phyloP scores from a whole-genome alignment of 2,797 vertebrate genomes.

The Sebastes itinus region DNA sequence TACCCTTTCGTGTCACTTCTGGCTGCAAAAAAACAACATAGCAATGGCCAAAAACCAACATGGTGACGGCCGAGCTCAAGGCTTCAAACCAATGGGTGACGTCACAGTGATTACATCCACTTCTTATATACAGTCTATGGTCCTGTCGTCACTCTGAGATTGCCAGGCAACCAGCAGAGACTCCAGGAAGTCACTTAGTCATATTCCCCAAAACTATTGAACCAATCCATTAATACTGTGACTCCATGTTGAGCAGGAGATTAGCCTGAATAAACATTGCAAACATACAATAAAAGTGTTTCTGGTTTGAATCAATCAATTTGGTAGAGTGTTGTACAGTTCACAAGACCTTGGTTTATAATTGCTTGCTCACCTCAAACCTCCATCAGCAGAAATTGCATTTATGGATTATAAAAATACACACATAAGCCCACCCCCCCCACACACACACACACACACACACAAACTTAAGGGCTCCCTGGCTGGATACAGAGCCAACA shows the following conservation, averaged over 20 bases:
- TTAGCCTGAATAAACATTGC: neutral
- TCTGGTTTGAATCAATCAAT: neutral
- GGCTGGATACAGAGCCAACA: neutral
- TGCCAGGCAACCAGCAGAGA: too few relatives aligned
- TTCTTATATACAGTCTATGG: too few relatives aligned
- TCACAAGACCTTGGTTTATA: neutral
- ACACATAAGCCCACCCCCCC: neutral
- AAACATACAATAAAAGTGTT: neutral
- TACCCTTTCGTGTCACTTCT: too few relatives aligned
- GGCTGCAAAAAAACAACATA: too few relatives aligned
- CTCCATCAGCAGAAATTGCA: neutral
- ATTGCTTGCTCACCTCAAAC: neutral
- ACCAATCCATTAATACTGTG: neutral
- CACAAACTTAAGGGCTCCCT: neutral
- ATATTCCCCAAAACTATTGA: neutral
- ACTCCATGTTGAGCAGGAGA: neutral
- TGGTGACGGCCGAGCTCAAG: too few relatives aligned
- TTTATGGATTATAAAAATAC: neutral
- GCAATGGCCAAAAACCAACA: too few relatives aligned
- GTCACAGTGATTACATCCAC: too few relatives aligned
- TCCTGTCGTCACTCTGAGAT: too few relatives aligned
- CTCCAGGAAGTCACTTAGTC: too few relatives aligned
- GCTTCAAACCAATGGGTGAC: too few relatives aligned
- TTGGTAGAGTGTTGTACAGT: neutral
- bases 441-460: too few relatives aligned